phyloP scores from a whole-genome alignment of 2,888 invertebrate genomes.

The Acanthoscelides obtectus region DNA sequence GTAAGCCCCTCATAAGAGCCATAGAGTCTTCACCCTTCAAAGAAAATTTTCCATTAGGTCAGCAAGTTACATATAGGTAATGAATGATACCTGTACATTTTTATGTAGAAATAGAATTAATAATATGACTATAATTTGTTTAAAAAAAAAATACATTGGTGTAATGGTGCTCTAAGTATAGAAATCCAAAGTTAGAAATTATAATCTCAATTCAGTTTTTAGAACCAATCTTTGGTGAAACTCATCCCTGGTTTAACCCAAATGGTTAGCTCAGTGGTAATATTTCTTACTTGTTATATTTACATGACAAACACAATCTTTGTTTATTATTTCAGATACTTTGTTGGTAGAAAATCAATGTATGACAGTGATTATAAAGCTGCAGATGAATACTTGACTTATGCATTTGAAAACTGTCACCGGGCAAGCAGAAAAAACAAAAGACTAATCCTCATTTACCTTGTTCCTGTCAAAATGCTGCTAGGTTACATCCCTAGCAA shows the following conservation, averaged over 20 bases:
- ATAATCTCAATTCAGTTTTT: no score
- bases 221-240: no score
- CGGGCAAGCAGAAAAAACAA: conserved; percentile 79
- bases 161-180: no score
- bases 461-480: conserved; percentile 96
- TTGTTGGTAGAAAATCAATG: conserved; percentile 96
- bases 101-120: no score
- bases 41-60: conserved; percentile 84
- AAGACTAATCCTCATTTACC: conserved; percentile 85
- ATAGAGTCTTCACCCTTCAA: conserved; percentile 91
- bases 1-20: conserved; percentile 92
- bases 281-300: no score
- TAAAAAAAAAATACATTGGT: no score
- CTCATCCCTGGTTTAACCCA: no score
- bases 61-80: conserved; percentile 87
- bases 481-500: conserved; percentile 91
- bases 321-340: conserved; percentile 57
- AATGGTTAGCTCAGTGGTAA: no score
- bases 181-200: no score
- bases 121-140: no score
- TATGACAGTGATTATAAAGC: conserved; percentile 94
- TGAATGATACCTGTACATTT: no score
- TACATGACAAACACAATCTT: no score
- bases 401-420: conserved; percentile 90
- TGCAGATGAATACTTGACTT: conserved; percentile 89